These are phyloP conservation scores for Leptestheria dahalacensis DNA, from an alignment of 1,140 invertebrate species.

Conservation along the genomic window DNA sequence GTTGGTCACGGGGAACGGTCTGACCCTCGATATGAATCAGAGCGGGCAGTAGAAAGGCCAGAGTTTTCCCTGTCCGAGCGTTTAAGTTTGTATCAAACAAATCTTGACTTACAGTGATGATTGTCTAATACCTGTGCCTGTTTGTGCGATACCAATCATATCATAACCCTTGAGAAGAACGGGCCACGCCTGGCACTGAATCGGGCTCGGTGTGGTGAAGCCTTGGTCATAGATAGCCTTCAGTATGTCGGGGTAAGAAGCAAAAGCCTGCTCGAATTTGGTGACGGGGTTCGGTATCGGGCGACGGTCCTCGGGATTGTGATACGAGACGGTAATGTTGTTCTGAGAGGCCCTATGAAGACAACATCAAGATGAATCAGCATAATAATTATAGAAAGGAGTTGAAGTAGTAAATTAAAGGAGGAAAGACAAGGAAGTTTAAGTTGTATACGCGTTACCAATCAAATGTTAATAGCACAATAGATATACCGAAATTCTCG, in stretches of 20 bases:
- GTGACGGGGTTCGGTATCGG: conserved; percentile 65
- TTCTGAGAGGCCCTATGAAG: conserved; percentile 34
- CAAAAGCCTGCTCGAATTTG: conserved; percentile 72
- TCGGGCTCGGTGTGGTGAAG: conserved; percentile 72
- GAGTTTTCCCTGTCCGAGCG: conserved; percentile 70
- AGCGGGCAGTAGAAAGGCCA: conserved; percentile 79
- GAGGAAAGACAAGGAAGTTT: too few relatives aligned
- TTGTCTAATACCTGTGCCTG: conserved; percentile 60
- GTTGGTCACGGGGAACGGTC: conserved; percentile 41
- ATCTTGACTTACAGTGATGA: neutral
- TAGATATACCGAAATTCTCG: conserved; percentile 35
- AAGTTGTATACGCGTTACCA: too few relatives aligned
- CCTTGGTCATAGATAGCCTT: conserved; percentile 63
- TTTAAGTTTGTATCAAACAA: too few relatives aligned
- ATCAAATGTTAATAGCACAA: too few relatives aligned
- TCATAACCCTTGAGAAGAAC: conserved; percentile 67
- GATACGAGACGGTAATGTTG: conserved; percentile 46
- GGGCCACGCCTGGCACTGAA: conserved; percentile 82
- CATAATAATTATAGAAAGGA: conserved; percentile 15
- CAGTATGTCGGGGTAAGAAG: conserved; percentile 62
- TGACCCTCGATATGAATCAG: conserved; percentile 78
- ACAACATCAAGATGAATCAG: conserved; percentile 12
- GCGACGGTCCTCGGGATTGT: conserved; percentile 23
- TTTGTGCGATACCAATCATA: conserved; percentile 86
- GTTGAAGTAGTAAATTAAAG: too few relatives aligned